Conservation (phyloP, 2,888 invertebrate genomes). For the Orthosia incerta region DNA sequence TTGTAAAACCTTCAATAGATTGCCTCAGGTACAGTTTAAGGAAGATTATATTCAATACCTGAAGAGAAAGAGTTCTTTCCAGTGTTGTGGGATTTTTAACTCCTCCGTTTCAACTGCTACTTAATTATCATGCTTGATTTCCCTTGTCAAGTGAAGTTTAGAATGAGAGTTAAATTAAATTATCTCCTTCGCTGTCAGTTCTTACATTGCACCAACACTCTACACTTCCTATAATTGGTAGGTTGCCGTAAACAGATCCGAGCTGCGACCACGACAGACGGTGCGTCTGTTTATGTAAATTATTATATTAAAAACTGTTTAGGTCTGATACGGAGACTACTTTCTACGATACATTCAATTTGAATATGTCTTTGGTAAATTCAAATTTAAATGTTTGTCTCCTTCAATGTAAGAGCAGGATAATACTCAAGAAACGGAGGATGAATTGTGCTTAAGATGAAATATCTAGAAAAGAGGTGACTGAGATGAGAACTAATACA, state of each 20-base stretch:
- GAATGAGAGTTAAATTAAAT: neutral
- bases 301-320: conserved; percentile 30
- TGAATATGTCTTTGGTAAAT: neutral
- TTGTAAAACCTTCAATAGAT: neutral
- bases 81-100: too few relatives aligned
- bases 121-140: neutral
- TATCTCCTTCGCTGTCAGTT: conserved; percentile 10
- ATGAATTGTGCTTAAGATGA: too few relatives aligned
- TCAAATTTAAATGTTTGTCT: neutral
- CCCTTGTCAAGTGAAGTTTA: neutral
- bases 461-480: too few relatives aligned
- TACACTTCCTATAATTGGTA: conserved; percentile 63
- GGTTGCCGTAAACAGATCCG: conserved; percentile 60
- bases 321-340: neutral
- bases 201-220: conserved; percentile 37
- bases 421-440: too few relatives aligned
- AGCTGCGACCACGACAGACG: conserved; percentile 31
- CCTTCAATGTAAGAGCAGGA: too few relatives aligned
- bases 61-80: too few relatives aligned
- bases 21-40: too few relatives aligned
- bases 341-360: neutral
- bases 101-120: neutral
- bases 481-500: too few relatives aligned
- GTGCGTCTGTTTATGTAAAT: conserved; percentile 55
- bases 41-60: too few relatives aligned